phyloP scores from a whole-genome alignment of 2,113 vertebrate genomes.

The Anas platyrhynchos region DNA sequence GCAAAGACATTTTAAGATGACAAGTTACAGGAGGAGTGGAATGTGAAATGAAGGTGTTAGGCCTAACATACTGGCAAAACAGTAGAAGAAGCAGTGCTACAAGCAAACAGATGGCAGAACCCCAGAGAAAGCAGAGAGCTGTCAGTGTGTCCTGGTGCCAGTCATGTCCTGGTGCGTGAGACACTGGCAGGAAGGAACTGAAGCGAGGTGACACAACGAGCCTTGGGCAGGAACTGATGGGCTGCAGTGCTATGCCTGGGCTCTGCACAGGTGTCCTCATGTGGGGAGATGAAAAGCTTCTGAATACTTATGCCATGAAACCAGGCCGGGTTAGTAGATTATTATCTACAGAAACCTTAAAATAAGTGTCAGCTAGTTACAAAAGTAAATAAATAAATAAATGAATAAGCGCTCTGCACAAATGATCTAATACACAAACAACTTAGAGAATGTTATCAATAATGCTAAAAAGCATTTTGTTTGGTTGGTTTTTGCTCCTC shows the following conservation, averaged over 20 bases:
- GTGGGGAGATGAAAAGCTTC: not conserved
- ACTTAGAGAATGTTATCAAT: not conserved
- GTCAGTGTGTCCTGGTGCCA: not conserved
- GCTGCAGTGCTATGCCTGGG: not conserved
- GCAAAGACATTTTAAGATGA: not conserved
- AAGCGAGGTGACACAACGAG: not conserved
- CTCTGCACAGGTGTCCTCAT: not conserved
- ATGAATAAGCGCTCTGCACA: not conserved
- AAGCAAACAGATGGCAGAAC: not conserved
- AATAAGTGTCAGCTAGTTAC: not conserved
- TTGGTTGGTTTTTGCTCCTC: not conserved
- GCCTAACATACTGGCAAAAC: not conserved
- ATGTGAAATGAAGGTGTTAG: not conserved
- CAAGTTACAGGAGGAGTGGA: not conserved
- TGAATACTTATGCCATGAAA: not conserved
- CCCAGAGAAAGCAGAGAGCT: not conserved
- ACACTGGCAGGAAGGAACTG: not conserved
- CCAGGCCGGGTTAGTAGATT: not conserved
- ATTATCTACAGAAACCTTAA: not conserved
- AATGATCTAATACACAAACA: not conserved
- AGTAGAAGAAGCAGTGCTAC: not conserved
- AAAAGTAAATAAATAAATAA: not conserved
- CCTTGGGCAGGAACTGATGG: not conserved
- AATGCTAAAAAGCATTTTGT: fast-evolving
- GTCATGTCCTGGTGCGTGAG: fast-evolving